Base-by-base conservation (phyloP, 2,888 invertebrate species). In the Lithosia quadra region DNA sequence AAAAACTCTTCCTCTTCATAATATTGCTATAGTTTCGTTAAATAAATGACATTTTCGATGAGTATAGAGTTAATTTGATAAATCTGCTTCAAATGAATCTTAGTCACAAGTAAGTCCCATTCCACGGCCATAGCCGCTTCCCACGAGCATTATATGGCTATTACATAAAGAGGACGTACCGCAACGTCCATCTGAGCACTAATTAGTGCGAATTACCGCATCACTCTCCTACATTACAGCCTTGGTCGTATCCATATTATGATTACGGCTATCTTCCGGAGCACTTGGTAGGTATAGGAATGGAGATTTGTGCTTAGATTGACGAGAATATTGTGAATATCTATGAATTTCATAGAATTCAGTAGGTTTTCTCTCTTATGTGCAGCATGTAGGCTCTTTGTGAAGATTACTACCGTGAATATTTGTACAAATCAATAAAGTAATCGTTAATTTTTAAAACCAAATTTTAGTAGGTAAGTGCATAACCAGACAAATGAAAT, bases 141-240 rank as follows among this genome's bases (percentile, higher is more conserved):
- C 24, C 24, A 60, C 60, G 24, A 24, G 24, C 18, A 39, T 60
- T 24, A 60, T 56, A 63, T 53, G 15, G 39, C 28, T 15, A 36
- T 28, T 28, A 33, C 34, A 59, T 65, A 58, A 28, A 58, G 65
- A 49, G 24, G 33, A 49, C 39, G 43, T 59, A 11, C 53, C 22
- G 24, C n/a, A 13, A 22, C 15, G 34, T 65, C 49, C 58, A 55
- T 55, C 55, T 28, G 34, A 66, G 36, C 4, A 36, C 55, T 66
- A 60, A 66, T 66, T 66, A 66, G 22, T 15, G 53, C 24, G 60
- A 55, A 55, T 66, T 66, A 66, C 60, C 53, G 59, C 22, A 18
- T 24, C 22, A 24, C 58, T 65, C 24, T 7, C 28, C 53, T 55
- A 28, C 36, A 61, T 66, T 60, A 66, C 28, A 28, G 18, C 24